Evolutionary conservation across 1,140 invertebrate genomes (phyloP), one percentile per base, ranked within the genome.

Genomic region (Forficula auricularia): DNA sequence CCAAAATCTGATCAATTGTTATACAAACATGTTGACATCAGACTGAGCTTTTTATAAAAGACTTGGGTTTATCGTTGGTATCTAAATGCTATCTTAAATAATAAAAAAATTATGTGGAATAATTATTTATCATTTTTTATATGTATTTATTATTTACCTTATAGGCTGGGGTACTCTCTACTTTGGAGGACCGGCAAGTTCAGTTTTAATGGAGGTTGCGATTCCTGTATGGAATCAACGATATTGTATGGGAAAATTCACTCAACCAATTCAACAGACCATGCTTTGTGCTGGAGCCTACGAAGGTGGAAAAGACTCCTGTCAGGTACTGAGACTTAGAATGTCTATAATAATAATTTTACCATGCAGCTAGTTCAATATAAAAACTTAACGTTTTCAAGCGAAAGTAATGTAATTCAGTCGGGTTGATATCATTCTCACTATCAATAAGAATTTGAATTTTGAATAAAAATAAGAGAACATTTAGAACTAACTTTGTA

Each of bases 191-290:
- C 72, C 76, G 2, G 58, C 63, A 36, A 82, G 79, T 47, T 59
- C 70, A 12, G 62, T 80, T 2, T 59, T 89, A 2, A 71, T 82
- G 67, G 78, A 87, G 62, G 80, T 82, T 1, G 53, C 68, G 2
- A 62, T 92, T 7, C 86, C 86, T 0, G 66, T 92, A 40, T 90
- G 85, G 86, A 66, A 73, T 0, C 77, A 77, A 22, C 52, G 72
- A 7, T 65, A 68, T 31, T 88, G 86, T 50, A 59, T 67, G 2
- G 54, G 61, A 2, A 68, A 73, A 10, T 81, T 79, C 53, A 65
- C 66, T 8, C 59, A 64, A 56, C 34, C 73, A 69, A 70, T 79
- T 48, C 62, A 74, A 9, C 65, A 77, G 1, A 75, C 72, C 18
- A 68, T 68, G 4, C 44, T 86, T 14, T 86, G 82, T 50, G 83